Conservation (phyloP, 2,113 vertebrate species). For the Lycaon pictus region DNA sequence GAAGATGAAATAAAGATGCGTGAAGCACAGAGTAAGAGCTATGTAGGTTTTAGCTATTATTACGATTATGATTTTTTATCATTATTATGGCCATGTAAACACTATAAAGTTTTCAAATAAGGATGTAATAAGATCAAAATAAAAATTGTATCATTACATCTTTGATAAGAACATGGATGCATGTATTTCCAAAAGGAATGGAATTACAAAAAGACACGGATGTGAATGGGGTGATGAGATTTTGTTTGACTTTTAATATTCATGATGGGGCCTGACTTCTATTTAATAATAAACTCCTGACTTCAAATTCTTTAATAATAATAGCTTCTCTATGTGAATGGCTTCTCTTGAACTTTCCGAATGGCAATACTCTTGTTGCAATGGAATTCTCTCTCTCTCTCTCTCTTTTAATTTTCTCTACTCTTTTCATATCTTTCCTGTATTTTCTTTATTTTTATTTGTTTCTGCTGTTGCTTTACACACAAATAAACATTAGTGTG, state of each 20-base stretch:
- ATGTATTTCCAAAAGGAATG: background rate
- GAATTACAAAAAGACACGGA: background rate
- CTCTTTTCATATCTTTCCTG: background rate
- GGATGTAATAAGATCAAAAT: conserved; percentile 41
- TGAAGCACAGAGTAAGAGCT: background rate
- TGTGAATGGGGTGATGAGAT: background rate
- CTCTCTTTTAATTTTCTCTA: background rate
- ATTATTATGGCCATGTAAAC: conserved; percentile 30
- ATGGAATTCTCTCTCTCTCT: background rate
- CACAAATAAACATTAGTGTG: background rate
- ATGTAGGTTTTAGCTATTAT: background rate
- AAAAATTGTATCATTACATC: background rate
- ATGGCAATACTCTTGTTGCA: background rate
- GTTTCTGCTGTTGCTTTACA: background rate
- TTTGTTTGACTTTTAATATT: background rate
- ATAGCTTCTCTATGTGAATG: background rate
- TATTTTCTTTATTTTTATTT: background rate
- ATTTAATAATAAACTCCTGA: background rate
- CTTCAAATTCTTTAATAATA: background rate
- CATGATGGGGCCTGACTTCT: background rate
- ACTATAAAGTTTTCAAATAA: conserved; percentile 49
- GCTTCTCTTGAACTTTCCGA: background rate
- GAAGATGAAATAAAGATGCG: conserved; percentile 15
- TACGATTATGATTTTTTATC: background rate
- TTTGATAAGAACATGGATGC: background rate